Percentiles rank a stretch among this genome's conserved stretches.
These are phyloP conservation scores for Callimorpha dominula DNA, from an alignment of 2,888 invertebrate genomes.

Conservation along the genomic window DNA sequence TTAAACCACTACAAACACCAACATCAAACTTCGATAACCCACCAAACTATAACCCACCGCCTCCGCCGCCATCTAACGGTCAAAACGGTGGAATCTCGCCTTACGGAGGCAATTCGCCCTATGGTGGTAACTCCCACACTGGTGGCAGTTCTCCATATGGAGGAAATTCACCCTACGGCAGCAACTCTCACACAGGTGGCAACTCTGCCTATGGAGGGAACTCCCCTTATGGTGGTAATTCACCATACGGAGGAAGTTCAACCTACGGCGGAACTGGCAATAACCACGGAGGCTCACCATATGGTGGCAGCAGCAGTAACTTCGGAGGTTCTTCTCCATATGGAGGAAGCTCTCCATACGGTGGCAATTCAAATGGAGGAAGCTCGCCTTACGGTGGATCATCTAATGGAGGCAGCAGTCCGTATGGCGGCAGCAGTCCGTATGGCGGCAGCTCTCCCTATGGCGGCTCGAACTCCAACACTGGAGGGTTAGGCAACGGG, in stretches of 20 bases:
- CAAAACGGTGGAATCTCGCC: constrained; percentile 37
- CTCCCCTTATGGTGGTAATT: constrained; percentile 41
- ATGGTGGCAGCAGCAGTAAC: constrained; percentile 50
- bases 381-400: constrained; percentile 52
- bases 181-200: constrained; percentile 38
- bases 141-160: constrained; percentile 41
- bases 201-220: constrained; percentile 41
- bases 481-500: constrained; percentile 51
- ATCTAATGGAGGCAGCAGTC: constrained; percentile 40
- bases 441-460: constrained; percentile 54
- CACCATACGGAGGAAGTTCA: constrained; percentile 54
- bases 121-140: constrained; percentile 39
- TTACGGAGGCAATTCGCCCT: constrained; percentile 50
- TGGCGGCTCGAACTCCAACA: constrained; percentile 49
- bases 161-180: constrained; percentile 51
- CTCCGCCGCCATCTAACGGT: constrained; percentile 68
- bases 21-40: constrained; percentile 67
- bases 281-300: constrained; percentile 61
- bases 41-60: constrained; percentile 80
- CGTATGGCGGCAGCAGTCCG: constrained; percentile 51
- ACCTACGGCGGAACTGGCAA: constrained; percentile 50
- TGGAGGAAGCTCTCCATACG: constrained; percentile 52
- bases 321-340: constrained; percentile 50
- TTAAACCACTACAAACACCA: constrained; percentile 70
- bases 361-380: constrained; percentile 53